phyloP scores from a whole-genome alignment of 2,113 vertebrate species.

The Tupaia tana region DNA sequence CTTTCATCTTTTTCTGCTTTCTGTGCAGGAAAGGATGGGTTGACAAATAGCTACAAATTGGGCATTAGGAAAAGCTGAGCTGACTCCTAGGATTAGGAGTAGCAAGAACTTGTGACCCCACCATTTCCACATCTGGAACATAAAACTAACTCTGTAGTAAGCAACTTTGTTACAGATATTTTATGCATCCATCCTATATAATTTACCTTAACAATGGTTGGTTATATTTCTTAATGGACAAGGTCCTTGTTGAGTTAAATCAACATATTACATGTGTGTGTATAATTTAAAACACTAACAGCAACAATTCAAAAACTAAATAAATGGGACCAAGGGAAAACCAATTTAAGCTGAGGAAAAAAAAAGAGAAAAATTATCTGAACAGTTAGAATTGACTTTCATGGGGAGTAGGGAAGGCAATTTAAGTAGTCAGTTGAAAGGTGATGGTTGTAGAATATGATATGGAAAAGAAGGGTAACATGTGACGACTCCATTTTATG shows the following conservation, averaged over 20 bases:
- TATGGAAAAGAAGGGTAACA: neutral
- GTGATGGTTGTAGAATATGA: too few species aligned
- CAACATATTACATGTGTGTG: neutral
- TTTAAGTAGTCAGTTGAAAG: neutral
- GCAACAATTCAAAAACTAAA: neutral
- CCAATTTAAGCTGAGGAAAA: neutral
- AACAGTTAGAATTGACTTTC: neutral
- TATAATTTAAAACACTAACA: neutral
- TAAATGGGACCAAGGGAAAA: neutral
- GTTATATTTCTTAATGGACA: neutral
- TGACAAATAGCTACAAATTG: neutral
- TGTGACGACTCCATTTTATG: neutral
- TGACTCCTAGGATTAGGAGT: neutral
- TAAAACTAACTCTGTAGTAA: neutral
- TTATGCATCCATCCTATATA: neutral
- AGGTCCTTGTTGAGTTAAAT: neutral
- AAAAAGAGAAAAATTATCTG: neutral
- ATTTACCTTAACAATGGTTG: neutral
- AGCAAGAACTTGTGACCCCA: neutral
- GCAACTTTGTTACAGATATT: neutral
- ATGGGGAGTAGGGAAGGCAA: neutral
- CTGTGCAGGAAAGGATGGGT: neutral
- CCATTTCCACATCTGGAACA: neutral
- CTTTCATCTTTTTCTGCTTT: neutral
- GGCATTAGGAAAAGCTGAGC: neutral